Conservation (phyloP, 2,113 vertebrate genomes). For the Alligator sinensis region DNA sequence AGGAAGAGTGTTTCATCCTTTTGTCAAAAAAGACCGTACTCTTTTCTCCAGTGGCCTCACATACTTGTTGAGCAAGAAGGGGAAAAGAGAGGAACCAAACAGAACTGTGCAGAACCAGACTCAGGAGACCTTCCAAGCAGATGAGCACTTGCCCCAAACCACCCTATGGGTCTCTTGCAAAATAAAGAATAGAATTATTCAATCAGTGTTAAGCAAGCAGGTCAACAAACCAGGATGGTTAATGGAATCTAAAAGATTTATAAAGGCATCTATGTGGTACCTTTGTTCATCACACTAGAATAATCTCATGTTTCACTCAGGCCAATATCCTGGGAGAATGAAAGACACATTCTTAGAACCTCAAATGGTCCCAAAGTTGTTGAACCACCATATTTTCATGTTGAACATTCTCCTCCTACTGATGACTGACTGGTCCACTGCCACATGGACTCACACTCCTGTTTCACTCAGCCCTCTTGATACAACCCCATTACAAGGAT, state of each 20-base stretch:
- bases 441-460: not conserved
- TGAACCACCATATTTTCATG: not conserved
- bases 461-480: not conserved
- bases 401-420: not conserved
- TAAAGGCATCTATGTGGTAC: not conserved
- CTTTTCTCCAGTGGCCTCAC: not conserved
- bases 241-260: not conserved
- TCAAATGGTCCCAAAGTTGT: fast-evolving
- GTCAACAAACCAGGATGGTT: not conserved
- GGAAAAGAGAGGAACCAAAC: not conserved
- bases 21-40: not conserved
- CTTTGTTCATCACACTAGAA: not conserved
- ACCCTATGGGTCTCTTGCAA: not conserved
- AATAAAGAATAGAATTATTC: not conserved
- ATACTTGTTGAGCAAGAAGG: not conserved
- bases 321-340: not conserved
- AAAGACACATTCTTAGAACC: not conserved
- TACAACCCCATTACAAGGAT: not conserved
- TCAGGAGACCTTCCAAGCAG: not conserved
- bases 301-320: not conserved
- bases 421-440: not conserved
- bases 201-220: not conserved
- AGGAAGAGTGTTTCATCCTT: not conserved
- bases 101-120: not conserved
- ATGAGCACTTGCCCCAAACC: not conserved